Evolutionary conservation across 2,113 vertebrate species (phyloP).

Genomic region (Isichthys henryi): DNA sequence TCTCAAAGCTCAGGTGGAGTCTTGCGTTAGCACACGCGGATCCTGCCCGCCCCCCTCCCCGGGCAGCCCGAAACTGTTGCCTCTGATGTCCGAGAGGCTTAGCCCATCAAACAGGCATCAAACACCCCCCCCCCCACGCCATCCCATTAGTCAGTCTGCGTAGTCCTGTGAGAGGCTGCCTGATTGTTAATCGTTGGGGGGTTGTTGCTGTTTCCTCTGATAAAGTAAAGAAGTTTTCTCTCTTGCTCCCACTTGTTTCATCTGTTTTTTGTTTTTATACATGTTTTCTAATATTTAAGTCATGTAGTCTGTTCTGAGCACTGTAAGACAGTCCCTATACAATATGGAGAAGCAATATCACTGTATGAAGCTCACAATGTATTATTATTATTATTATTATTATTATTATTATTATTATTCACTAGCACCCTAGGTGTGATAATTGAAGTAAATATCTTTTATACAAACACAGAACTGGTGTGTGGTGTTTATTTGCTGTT

Average conservation of each 20-base stretch:
- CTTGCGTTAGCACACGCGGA: conserved; percentile 26
- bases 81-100: background rate
- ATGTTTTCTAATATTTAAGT: conserved; percentile 66
- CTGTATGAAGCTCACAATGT: conserved; percentile 86
- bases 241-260: conserved; percentile 14
- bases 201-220: conserved; percentile 50
- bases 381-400: conserved; percentile 43
- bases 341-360: conserved; percentile 94
- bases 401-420: conserved; percentile 82
- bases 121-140: background rate
- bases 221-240: conserved; percentile 16
- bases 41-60: background rate
- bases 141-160: conserved; percentile 32
- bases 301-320: conserved; percentile 70
- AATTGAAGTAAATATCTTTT: conserved; percentile 97
- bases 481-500: conserved; percentile 57
- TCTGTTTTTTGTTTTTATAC: conserved; percentile 40
- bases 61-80: conserved; percentile 18
- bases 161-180: conserved; percentile 58
- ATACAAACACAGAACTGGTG: conserved; percentile 75
- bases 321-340: conserved; percentile 85
- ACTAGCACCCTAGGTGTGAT: conserved; percentile 94
- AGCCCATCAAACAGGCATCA: background rate
- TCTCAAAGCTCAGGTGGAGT: conserved; percentile 45
- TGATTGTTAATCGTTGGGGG: conserved; percentile 58